phyloP scores from a whole-genome alignment of 2,113 vertebrate species.

The Pangasianodon hypophthalmus region DNA sequence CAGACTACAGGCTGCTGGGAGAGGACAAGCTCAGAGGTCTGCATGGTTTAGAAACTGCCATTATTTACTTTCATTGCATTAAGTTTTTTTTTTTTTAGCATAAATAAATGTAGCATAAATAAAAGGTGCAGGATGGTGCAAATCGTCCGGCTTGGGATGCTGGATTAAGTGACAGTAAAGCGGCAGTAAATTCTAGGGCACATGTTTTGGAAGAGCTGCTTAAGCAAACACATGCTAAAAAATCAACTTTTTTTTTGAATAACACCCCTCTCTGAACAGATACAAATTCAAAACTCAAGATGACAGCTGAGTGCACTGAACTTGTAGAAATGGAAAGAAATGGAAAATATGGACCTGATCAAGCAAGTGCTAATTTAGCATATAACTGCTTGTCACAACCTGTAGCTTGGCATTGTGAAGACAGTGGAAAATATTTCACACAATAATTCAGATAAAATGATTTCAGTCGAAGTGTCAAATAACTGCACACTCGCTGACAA shows the following conservation, averaged over 20 bases:
- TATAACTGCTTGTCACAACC: conserved; percentile 32
- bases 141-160: not conserved
- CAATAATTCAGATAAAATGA: conserved; percentile 31
- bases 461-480: conserved; percentile 28
- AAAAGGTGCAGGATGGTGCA: conserved; percentile 8
- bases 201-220: not conserved
- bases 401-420: conserved; percentile 14
- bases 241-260: not conserved
- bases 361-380: conserved; percentile 36
- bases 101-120: not conserved
- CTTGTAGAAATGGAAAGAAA: not conserved
- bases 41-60: not conserved
- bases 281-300: not conserved
- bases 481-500: not conserved
- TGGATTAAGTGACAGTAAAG: not conserved
- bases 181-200: not conserved
- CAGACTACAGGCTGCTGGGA: not conserved
- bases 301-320: not conserved
- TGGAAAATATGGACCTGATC: not conserved
- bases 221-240: not conserved
- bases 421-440: conserved; percentile 1
- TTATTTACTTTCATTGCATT: not conserved
- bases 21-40: not conserved
- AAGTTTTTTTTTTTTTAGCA: not conserved
- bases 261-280: conserved; percentile 14